Evolutionary conservation across 2,888 invertebrate genomes (phyloP).

Genomic region (Cephus sareptanus): DNA sequence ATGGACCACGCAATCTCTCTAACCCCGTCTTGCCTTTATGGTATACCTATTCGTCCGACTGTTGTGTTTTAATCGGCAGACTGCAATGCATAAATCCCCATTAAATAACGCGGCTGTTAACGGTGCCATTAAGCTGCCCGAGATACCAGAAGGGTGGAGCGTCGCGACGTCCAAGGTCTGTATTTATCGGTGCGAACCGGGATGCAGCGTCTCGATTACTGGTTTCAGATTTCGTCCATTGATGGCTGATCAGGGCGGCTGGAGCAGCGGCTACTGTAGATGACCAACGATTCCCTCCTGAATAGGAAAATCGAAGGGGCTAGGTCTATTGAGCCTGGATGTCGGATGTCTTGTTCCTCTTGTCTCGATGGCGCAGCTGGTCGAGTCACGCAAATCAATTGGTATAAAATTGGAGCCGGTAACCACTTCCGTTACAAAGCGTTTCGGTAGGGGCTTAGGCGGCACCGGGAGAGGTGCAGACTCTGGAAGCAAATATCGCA

Average conservation of each 20-base stretch:
- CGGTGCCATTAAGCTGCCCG: constrained; percentile 53
- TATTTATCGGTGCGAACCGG: constrained; percentile 42
- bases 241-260: not conserved
- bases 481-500: constrained; percentile 2
- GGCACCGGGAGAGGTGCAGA: not conserved
- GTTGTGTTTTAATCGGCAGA: constrained; percentile 51
- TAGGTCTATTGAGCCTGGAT: not conserved
- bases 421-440: not conserved
- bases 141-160: constrained; percentile 47
- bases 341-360: not conserved
- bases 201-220: not conserved
- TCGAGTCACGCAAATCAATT: not conserved
- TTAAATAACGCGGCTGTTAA: constrained; percentile 57
- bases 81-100: constrained; percentile 53
- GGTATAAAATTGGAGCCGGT: not conserved
- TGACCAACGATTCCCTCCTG: not conserved
- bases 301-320: not conserved
- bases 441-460: not conserved
- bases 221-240: not conserved
- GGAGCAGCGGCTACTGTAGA: not conserved
- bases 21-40: constrained; percentile 9
- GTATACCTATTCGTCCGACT: not conserved
- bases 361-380: not conserved
- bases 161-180: constrained; percentile 39
- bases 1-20: not conserved